Percentiles rank a stretch among this genome's conserved stretches.
These are phyloP conservation scores for Cebus imitator DNA, from an alignment of 2,113 vertebrate genomes.

Conservation along the genomic window DNA sequence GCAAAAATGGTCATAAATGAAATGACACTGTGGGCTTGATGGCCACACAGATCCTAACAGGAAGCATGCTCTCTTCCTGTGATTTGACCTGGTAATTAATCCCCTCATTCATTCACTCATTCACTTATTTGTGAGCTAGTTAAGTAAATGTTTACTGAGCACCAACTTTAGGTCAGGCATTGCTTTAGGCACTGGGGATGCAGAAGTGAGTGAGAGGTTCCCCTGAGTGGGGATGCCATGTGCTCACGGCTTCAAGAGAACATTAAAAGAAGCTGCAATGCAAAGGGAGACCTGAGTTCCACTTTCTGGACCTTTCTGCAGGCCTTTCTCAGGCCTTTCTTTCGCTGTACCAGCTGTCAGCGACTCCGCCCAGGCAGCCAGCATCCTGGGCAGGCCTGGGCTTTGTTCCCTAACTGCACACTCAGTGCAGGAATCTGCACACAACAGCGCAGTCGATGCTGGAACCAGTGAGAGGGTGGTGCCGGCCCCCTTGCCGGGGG, in stretches of 20 bases:
- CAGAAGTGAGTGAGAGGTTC: accelerated
- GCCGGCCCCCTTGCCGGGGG: accelerated
- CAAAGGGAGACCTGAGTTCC: accelerated
- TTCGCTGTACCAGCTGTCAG: accelerated
- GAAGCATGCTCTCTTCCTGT: accelerated
- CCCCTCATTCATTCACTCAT: accelerated
- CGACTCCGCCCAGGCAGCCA: not conserved
- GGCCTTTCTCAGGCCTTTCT: not conserved
- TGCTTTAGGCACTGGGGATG: not conserved
- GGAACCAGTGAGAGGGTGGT: too few species aligned
- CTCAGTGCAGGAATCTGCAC: not conserved
- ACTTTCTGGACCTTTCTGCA: too few species aligned
- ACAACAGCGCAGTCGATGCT: accelerated
- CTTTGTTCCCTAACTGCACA: accelerated
- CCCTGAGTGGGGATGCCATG: accelerated
- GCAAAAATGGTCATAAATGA: too few species aligned
- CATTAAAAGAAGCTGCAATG: not conserved
- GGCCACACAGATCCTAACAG: accelerated
- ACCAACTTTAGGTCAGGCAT: accelerated
- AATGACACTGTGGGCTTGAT: accelerated
- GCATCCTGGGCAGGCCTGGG: not conserved
- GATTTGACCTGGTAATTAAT: not conserved
- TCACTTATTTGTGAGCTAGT: too few species aligned
- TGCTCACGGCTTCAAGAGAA: not conserved
- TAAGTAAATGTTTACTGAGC: not conserved